A percentile compares a stretch with the other conserved stretches of the same genome.
Evolutionary conservation across 2,113 vertebrate genomes (phyloP).

Genomic region (Brachionichthys hirsutus): DNA sequence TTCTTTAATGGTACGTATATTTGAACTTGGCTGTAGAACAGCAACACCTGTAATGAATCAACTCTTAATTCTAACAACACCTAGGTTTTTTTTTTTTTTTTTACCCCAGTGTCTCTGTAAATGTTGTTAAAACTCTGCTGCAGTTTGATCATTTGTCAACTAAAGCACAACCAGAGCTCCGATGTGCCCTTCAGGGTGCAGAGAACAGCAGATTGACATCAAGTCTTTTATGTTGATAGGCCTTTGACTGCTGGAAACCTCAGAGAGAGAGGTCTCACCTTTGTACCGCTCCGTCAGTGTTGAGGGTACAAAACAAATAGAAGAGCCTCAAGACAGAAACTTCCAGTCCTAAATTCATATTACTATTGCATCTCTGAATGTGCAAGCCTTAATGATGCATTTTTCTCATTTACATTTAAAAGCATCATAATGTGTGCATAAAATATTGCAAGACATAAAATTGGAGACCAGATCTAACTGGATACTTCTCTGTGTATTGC

Average conservation of each 20-base stretch:
- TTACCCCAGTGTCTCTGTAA: no score
- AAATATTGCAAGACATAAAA: no score
- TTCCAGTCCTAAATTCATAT: not conserved
- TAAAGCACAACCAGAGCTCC: not conserved
- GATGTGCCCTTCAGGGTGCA: not conserved
- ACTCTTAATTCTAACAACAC: not conserved
- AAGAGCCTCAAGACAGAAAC: slow-evolving; percentile 5
- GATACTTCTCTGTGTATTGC: no score
- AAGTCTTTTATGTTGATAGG: slow-evolving; percentile 8
- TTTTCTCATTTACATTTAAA: slow-evolving; percentile 45
- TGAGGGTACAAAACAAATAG: slow-evolving; percentile 18
- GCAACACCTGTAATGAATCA: not conserved
- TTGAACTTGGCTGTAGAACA: no score
- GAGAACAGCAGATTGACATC: not conserved
- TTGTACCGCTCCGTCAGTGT: not conserved
- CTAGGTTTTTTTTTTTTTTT: no score
- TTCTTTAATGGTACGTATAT: no score
- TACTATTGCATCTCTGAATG: slow-evolving; percentile 2
- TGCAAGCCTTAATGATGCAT: slow-evolving; percentile 19
- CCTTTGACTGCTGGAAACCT: not conserved
- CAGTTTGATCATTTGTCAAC: no score
- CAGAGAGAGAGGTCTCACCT: slow-evolving; percentile 13
- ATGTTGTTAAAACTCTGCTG: no score
- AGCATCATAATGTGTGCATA: no score
- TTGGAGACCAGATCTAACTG: no score